Conservation (phyloP, 2,888 invertebrate genomes). For the Globia sparganii region DNA sequence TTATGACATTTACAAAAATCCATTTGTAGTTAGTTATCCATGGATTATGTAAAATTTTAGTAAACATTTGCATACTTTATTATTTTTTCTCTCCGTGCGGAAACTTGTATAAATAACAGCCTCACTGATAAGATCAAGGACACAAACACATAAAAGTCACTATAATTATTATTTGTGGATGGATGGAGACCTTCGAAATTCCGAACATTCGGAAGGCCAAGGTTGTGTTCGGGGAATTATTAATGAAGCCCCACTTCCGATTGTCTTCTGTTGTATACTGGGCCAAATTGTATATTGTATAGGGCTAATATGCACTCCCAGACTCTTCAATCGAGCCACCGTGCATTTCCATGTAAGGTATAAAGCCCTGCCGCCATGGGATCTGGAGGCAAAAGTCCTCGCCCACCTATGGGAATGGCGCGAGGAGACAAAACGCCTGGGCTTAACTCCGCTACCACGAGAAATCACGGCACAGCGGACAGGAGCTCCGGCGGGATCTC, state of each 20-base stretch:
- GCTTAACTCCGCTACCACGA: too few species aligned
- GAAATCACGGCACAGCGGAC: too few species aligned
- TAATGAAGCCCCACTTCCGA: slow-evolving; percentile 14
- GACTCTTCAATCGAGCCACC: neutral
- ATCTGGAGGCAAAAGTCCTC: too few species aligned
- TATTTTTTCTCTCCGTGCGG: neutral
- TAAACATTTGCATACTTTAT: neutral
- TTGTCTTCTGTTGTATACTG: slow-evolving; percentile 4
- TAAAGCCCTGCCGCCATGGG: too few species aligned
- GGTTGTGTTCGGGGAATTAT: slow-evolving; percentile 33
- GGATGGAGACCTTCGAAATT: slow-evolving; percentile 5
- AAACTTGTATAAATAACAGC: neutral
- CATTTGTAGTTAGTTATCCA: neutral
- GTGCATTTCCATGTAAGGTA: neutral
- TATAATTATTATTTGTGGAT: slow-evolving; percentile 46
- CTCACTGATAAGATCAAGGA: slow-evolving; percentile 40
- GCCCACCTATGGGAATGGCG: too few species aligned
- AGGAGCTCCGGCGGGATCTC: too few species aligned
- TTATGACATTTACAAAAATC: neutral
- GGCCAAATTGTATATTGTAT: neutral
- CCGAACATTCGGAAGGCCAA: slow-evolving; percentile 27
- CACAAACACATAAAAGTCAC: slow-evolving; percentile 18
- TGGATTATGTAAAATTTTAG: neutral
- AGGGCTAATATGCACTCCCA: neutral
- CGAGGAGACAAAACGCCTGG: too few species aligned